Base-by-base conservation (phyloP, 2,797 vertebrate genomes). In the Sciurus vulgaris region DNA sequence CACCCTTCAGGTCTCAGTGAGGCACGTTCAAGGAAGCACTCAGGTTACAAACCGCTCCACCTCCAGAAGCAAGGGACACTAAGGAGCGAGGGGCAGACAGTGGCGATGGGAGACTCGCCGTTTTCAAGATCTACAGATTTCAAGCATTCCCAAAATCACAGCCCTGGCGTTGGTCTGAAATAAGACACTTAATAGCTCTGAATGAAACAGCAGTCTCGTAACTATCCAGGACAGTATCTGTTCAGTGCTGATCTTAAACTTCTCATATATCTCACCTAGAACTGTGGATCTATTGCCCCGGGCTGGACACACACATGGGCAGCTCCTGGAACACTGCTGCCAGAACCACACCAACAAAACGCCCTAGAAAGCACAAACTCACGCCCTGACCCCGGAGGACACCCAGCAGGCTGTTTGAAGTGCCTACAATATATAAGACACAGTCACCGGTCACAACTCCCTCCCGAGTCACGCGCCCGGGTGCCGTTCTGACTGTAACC, bases 401-500 rank as follows among this genome's bases (percentile, higher is more conserved):
- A 38, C 11, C 6, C 54, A 49, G 18, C 30, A 30, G 77, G 33
- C 12, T 26, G 5, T 28, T 44, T 17, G 44, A 56, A 85, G 69
- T 9, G 24, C 33, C 26, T 12, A 4, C 51, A 14, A 2, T 30
- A 20, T 73, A 59, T 26, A 22, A 54, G 76, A 47, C 17, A 8
- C 10, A 8, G 63, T 7, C 17, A 0, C 51, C 3, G 28, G 73
- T 33, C 72, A 12, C 11, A 24, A 44, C 3, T 41, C 59, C 9
- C 1, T 13, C 35, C 3, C 10, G 73, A 20, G 61, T 44, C 8
- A 3, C 7, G 1, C 14, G 49, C 20, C 2, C 3, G 26, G 4
- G 18, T 26, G 18, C 0, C 0, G 11, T 24, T 18, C 56, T 5
- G 18, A 7, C 44, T 0, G 13, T 3, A 24, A 20, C 30, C 74